Base-by-base conservation (phyloP, 1,140 invertebrate genomes). In the Drosophila sp. region DNA sequence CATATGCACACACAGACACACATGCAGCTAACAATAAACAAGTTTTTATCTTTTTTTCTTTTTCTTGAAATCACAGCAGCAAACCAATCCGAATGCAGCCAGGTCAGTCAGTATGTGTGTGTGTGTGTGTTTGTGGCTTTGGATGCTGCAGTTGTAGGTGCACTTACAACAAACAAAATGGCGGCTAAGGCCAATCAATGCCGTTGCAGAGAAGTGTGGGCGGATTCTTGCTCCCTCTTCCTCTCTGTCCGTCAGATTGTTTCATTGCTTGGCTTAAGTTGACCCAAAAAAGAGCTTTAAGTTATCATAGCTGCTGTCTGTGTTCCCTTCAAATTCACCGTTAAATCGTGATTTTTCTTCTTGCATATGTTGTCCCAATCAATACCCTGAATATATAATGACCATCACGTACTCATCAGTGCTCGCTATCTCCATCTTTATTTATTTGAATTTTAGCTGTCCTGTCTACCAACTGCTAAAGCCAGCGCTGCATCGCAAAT, bases 31-130 rank as follows among this genome's bases (percentile, higher is more conserved):
- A 7, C 32, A 38, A 8, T 27, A 35, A 73, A 73, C 71, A 41
- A 41, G 71, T 73, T 73, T 60, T 47, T 38, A 29, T 8, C n/a
- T 6, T 17, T 32, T 35, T 23, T 27, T 29, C 27, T 11, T 38
- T 70, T 30, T 30, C 30, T 17, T 30, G 30, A 73, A 73, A 73
- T 73, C 70, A 73, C 54, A 73, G 60, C 63, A 10, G 30, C 71
- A 73, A 61, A 29, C 71, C 71, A 73, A 73, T 73, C 70, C 55
- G 29, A 73, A 38, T 40, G 71, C 63, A 58, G 56, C 60, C 62
- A 50, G 17, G 5, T 30, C 1, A 10, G 1, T 32, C 4, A 3
- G 47, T 71, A 11, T 8, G 5, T 30, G 0, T 10, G 0, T 25
- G 10, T 32, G 29, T 38, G 66, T 30, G 10, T 30, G 23, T 32